Base-by-base conservation (phyloP, 2,797 vertebrate species). In the Typhlichthys eigenmanni region DNA sequence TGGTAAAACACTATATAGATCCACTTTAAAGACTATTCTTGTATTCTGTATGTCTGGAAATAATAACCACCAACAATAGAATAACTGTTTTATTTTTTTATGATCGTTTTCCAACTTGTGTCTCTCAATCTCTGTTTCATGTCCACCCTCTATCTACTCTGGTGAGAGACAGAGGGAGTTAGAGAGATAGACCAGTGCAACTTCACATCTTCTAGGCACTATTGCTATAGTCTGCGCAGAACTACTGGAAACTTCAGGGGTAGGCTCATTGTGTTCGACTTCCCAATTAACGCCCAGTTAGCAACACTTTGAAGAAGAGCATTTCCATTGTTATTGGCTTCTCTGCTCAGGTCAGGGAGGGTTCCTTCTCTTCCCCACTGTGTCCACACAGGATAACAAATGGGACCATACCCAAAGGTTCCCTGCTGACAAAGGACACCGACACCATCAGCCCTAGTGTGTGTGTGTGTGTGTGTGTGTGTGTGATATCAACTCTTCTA, bases 251-350 rank as follows among this genome's bases (percentile, higher is more conserved):
- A 43, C 38, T 34, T 16, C 13, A 34, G 4, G 3, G 57, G 13
- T 4, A 19, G 11, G 24, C 45, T 19, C 57, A 69, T 73, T 62
- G 68, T 68, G 51, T 50, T 48, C 54, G 7, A 45, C 47, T 47
- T 63, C 47, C 14, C 43, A 65, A 64, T 79, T 81, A 84, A 54
- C 73, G 51, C 4, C 62, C 68, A 83, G 66, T 83, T 82, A 79
- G 24, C 51, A 53, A 14, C 70, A 58, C 12, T 58, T 74, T 62
- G 43, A 70, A 60, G 48, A 49, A 75, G 59, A 64, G 66, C 64
- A 81, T 88, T 84, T 84, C 80, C 81, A 86, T 89, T 59, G 85
- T 71, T 72, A 78, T 82, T 72, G 55, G 63, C 69, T 58, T 58
- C 49, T 68, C 69, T 24, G 57, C 14, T 13, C 57, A 4, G 43